These are phyloP conservation scores for Tipula helvola DNA, from an alignment of 2,888 invertebrate species.

Conservation along the genomic window DNA sequence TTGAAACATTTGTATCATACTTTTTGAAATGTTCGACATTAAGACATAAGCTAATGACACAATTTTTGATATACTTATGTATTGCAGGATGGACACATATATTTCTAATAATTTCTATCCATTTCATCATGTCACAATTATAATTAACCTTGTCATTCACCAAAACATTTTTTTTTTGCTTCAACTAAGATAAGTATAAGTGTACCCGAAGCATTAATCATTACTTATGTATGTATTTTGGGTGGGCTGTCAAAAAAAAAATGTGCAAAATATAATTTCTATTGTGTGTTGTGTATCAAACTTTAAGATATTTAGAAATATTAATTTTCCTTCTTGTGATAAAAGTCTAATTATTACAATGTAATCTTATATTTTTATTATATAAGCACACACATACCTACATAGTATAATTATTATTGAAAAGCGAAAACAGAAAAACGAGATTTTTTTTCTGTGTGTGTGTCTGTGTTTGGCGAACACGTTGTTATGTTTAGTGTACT, in stretches of 20 bases:
- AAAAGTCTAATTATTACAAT: not conserved
- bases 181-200: not conserved
- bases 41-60: not conserved
- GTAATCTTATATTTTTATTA: not conserved
- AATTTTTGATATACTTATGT: not conserved
- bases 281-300: not conserved
- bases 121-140: conserved; percentile 4
- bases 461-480: not conserved
- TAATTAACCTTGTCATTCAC: not conserved
- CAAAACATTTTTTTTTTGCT: not conserved
- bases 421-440: not conserved
- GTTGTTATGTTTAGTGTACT: not conserved
- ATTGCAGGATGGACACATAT: not conserved
- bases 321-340: not conserved
- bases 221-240: not conserved
- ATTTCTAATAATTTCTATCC: not conserved
- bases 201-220: not conserved
- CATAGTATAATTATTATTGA: not conserved
- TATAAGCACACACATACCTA: not conserved
- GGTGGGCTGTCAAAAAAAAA: not conserved
- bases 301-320: not conserved
- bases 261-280: not conserved
- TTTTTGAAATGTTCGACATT: not conserved
- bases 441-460: not conserved
- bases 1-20: not conserved